These are phyloP conservation scores for Xerus inauris DNA, from an alignment of 2,113 vertebrate species.

Conservation along the genomic window DNA sequence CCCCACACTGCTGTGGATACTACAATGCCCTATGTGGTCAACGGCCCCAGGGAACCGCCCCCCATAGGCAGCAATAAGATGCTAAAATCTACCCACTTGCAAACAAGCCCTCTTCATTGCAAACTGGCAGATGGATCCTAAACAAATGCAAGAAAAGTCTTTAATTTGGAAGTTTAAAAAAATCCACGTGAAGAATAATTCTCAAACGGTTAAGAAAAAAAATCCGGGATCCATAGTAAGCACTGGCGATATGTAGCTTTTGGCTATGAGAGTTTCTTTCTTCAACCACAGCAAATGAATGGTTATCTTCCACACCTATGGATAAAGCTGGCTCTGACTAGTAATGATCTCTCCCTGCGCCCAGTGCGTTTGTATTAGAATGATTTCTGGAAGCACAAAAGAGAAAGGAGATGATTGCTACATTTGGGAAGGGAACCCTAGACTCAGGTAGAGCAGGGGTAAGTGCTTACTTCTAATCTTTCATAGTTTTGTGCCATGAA, in stretches of 20 bases:
- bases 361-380: not conserved
- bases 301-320: not conserved
- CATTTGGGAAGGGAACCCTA: not conserved
- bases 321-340: not conserved
- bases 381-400: not conserved
- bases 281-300: not conserved
- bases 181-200: constrained; percentile 40
- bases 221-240: not conserved
- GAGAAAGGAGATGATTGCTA: not conserved
- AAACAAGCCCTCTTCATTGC: not conserved
- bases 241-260: not conserved
- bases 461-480: not conserved
- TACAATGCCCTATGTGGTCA: not conserved
- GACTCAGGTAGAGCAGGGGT: not conserved
- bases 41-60: accelerated
- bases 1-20: not conserved
- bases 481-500: not conserved
- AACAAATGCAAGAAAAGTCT: constrained; percentile 10
- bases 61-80: not conserved
- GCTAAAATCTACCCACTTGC: not conserved
- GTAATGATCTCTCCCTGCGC: not conserved
- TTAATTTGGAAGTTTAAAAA: not conserved
- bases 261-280: constrained; percentile 3
- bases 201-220: constrained; percentile 2
- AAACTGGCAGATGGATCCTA: not conserved